A percentile compares a stretch with the other conserved stretches of the same genome.
These are phyloP conservation scores for Sebastolobus altivelis DNA, from an alignment of 2,797 vertebrate genomes.

Conservation along the genomic window DNA sequence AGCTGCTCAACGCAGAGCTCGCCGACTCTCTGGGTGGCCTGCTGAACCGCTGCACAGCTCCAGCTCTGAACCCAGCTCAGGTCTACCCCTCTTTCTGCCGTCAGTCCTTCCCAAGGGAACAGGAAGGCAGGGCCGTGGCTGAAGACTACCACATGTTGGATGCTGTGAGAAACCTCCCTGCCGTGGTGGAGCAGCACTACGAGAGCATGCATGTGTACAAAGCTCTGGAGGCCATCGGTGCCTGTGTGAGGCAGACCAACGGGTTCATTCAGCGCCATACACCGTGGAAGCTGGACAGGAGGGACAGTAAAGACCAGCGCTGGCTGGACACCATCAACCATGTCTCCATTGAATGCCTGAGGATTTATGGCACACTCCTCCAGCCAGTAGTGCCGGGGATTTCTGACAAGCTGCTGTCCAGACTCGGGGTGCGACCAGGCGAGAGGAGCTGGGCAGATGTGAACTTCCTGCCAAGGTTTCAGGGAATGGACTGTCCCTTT, in stretches of 20 bases:
- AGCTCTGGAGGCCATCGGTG: constrained; percentile 90
- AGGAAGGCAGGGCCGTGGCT: constrained; percentile 63
- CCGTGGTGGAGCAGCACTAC: constrained; percentile 84
- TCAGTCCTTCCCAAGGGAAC: constrained; percentile 80
- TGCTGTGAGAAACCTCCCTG: constrained; percentile 82
- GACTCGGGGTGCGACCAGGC: constrained; percentile 84
- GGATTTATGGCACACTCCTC: constrained; percentile 91
- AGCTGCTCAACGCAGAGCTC: constrained; percentile 92
- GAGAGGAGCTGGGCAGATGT: constrained; percentile 85
- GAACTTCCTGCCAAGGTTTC: constrained; percentile 85
- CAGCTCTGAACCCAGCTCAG: constrained; percentile 90
- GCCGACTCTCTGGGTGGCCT: constrained; percentile 91
- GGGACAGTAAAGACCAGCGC: constrained; percentile 73
- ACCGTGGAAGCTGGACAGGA: constrained; percentile 91
- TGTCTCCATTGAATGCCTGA: constrained; percentile 90
- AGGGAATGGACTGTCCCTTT: constrained; percentile 84
- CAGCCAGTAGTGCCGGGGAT: constrained; percentile 90
- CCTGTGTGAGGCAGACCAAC: constrained; percentile 91
- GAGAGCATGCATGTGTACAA: constrained; percentile 90
- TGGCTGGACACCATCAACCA: constrained; percentile 93
- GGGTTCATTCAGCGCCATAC: constrained; percentile 92
- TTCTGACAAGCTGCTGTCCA: constrained; percentile 88
- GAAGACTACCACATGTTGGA: constrained; percentile 90
- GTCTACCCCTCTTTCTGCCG: constrained; percentile 87
- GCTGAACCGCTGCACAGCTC: constrained; percentile 91